A percentile compares a stretch with the other conserved stretches of the same genome.
Conservation (phyloP, 1,140 invertebrate species). For the Ips nitidus region DNA sequence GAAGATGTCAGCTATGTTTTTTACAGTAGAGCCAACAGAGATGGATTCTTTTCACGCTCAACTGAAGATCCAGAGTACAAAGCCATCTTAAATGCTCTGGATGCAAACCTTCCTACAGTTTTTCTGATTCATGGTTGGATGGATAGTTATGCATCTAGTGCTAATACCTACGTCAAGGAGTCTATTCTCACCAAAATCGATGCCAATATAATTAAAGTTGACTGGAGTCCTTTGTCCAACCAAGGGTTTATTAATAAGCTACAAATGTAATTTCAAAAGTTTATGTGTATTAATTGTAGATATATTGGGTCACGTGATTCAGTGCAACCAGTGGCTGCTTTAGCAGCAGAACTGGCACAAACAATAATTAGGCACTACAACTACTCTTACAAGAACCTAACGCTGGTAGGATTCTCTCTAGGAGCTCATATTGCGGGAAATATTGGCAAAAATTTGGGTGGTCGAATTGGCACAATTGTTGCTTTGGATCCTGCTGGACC, state of each 20-base stretch:
- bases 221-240: constrained; percentile 55
- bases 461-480: constrained; percentile 40
- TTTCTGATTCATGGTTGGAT: constrained; percentile 50
- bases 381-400: constrained; percentile 57
- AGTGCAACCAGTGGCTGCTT: constrained; percentile 56
- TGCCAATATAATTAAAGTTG: constrained; percentile 60
- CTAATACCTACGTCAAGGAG: constrained; percentile 47
- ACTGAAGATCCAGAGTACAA: constrained; percentile 19
- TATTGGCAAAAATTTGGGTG: constrained; percentile 51
- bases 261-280: constrained; percentile 34
- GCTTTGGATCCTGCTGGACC: constrained; percentile 59
- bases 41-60: constrained; percentile 8
- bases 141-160: constrained; percentile 37
- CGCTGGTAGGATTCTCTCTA: constrained; percentile 67
- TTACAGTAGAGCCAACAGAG: constrained; percentile 11
- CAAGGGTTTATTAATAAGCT: constrained; percentile 34
- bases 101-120: constrained; percentile 12
- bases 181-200: constrained; percentile 50
- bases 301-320: constrained; percentile 51
- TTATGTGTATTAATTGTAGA: neutral
- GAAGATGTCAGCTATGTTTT: constrained; percentile 19
- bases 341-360: constrained; percentile 56
- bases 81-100: neutral
- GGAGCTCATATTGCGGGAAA: constrained; percentile 68
- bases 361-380: constrained; percentile 52